Evolutionary conservation across 2,797 vertebrate genomes (phyloP).

Genomic region (Platyrinchus mystaceus): DNA sequence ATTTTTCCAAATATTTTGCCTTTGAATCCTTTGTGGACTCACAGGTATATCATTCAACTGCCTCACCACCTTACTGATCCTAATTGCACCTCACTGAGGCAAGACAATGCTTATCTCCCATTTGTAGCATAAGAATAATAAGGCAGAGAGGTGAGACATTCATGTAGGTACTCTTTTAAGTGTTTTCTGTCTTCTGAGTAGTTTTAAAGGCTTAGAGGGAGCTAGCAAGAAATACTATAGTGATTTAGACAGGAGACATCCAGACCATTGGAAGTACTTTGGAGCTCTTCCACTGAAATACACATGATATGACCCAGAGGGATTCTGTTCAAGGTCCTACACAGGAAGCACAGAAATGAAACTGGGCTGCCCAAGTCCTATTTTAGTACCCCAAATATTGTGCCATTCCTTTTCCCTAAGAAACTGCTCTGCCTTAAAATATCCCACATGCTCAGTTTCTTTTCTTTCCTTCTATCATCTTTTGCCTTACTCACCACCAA

Average conservation of each 20-base stretch:
- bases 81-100: neutral
- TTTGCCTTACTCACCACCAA: neutral
- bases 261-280: neutral
- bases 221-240: neutral
- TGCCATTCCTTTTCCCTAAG: neutral
- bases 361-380: neutral
- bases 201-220: neutral
- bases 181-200: neutral
- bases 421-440: neutral
- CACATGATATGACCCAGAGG: accelerated
- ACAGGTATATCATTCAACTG: neutral
- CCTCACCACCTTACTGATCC: neutral
- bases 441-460: neutral
- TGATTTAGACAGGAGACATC: neutral
- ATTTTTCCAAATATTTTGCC: neutral
- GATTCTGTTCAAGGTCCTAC: neutral
- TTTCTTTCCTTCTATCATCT: neutral
- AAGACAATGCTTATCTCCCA: neutral
- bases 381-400: neutral
- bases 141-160: neutral
- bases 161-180: neutral
- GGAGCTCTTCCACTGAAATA: neutral
- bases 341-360: neutral
- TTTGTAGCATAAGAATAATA: neutral
- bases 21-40: neutral